These are phyloP conservation scores for Eupithecia subumbrata DNA, from an alignment of 2,888 invertebrate genomes.

Conservation along the genomic window DNA sequence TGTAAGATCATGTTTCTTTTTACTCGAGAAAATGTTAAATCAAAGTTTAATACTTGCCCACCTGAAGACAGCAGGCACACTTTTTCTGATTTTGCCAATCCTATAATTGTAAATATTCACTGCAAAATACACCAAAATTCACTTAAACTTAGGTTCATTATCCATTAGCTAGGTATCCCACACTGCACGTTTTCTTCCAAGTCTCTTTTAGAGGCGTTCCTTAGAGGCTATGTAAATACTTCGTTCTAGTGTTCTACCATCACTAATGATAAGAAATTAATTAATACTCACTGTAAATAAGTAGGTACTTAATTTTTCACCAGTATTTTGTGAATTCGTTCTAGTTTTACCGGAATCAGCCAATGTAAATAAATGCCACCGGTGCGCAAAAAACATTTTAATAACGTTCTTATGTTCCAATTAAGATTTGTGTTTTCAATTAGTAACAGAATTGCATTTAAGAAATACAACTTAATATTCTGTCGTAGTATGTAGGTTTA, in stretches of 20 bases:
- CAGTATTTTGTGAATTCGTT: conserved; percentile 61
- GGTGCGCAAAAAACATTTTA: not conserved
- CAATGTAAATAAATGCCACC: conserved; percentile 49
- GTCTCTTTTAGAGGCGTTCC: conserved; percentile 27
- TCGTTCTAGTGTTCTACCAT: conserved; percentile 24
- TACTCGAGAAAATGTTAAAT: not conserved
- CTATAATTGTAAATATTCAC: conserved; percentile 3
- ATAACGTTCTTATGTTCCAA: not conserved
- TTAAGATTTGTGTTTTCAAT: not conserved
- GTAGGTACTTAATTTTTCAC: conserved; percentile 46
- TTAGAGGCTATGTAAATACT: conserved; percentile 59
- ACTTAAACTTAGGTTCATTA: not conserved
- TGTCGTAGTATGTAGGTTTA: not conserved
- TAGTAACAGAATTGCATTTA: not conserved
- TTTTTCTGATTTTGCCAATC: not conserved
- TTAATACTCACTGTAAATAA: conserved; percentile 54
- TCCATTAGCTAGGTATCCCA: not conserved
- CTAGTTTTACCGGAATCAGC: conserved; percentile 26
- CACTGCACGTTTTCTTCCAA: not conserved
- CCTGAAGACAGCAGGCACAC: not conserved
- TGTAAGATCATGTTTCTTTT: not conserved
- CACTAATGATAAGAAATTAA: conserved; percentile 21
- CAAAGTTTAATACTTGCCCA: not conserved
- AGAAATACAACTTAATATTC: conserved; percentile 1
- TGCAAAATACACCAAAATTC: not conserved